Conservation (phyloP, 2,113 vertebrate species). For the Grammomys surdaster region DNA sequence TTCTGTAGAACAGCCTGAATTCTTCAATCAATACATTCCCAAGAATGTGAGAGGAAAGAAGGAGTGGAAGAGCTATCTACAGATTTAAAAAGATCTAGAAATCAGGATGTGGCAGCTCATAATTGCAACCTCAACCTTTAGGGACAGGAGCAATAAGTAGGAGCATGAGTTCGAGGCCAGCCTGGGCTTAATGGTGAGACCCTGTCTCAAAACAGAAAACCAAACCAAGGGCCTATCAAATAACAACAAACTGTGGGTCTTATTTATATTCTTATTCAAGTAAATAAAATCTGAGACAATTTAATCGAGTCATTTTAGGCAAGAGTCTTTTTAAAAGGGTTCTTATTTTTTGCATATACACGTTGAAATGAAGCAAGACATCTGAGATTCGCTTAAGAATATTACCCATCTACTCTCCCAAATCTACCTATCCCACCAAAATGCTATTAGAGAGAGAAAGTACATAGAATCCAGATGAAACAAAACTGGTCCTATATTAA, state of each 20-base stretch:
- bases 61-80: neutral
- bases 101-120: neutral
- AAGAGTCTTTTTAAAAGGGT: neutral
- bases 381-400: slow-evolving; percentile 46
- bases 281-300: slow-evolving; percentile 47
- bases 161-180: neutral
- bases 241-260: neutral
- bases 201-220: neutral
- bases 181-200: neutral
- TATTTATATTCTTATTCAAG: slow-evolving; percentile 49
- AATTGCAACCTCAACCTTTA: neutral
- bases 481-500: slow-evolving; percentile 17
- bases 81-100: slow-evolving; percentile 22
- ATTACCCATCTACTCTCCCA: neutral
- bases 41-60: neutral
- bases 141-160: neutral
- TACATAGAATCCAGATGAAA: slow-evolving; percentile 14
- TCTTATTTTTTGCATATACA: slow-evolving; percentile 24
- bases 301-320: neutral
- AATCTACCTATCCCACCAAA: neutral
- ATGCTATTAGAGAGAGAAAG: slow-evolving; percentile 24
- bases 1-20: slow-evolving; percentile 6
- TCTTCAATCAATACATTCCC: slow-evolving; percentile 34
- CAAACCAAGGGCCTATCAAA: neutral
- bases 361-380: slow-evolving; percentile 20